Base-by-base conservation (phyloP, 1,140 invertebrate species). In the Drosophila parvula region DNA sequence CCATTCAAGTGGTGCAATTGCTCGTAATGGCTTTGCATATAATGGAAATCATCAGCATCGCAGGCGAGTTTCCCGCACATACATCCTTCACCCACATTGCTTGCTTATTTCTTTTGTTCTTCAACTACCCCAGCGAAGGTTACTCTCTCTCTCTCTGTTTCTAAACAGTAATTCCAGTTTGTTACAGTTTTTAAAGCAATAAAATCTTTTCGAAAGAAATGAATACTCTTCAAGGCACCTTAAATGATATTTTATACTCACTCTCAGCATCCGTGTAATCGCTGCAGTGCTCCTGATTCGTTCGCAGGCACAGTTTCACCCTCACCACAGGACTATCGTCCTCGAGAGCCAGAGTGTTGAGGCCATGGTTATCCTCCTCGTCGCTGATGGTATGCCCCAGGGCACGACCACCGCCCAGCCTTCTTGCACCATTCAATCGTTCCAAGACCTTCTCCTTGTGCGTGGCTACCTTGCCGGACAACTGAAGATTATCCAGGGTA, bases 211-310 rank as follows among this genome's bases (percentile, higher is more conserved):
- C 14, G 1, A 11, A 50, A 6, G 2, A 1, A 34, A 12, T 6
- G 0, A 32, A 51, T 32, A 18, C 16, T 3, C 44, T 28, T 47
- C 3, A 7, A 47, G 18, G 2, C 2, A 18, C 0, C 0, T 14
- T 14, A 22, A n/a, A 14, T 12, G 7, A 11, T 16, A 27, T 27
- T 34, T 28, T 27, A 6, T 73, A 95, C 95, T 96, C 92, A 97
- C 96, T 95, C 81, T 96, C 95, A 30, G 96, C 96, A 89, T 96
- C 95, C 4, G 94, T 94, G 91, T 96, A 96, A 34, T 97, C 96
- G 34, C 97, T 96, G 90, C 97, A 98, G 69, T 96, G 95, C 30
- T 96, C 95, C 30, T 94, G 94, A 89, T 96, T 96, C 8, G 95
- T 94, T 76, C 95, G 94, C 38, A 97, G 92, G 75, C 97, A 98